Evolutionary conservation across 2,888 invertebrate genomes (phyloP).

Genomic region (Scaptomyza tumidula): DNA sequence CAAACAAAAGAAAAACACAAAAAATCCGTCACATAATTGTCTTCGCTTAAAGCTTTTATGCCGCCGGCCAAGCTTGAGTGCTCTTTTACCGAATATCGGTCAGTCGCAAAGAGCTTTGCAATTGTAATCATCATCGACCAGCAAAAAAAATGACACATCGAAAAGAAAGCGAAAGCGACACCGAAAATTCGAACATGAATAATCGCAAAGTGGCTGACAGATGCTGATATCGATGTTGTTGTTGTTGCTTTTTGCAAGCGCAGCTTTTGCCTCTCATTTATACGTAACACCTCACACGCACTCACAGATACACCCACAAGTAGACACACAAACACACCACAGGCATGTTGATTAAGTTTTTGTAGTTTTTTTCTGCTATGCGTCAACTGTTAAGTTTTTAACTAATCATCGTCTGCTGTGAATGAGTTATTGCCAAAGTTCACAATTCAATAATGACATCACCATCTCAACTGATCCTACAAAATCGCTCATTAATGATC

Average conservation of each 20-base stretch:
- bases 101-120: conserved; percentile 45
- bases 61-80: conserved; percentile 27
- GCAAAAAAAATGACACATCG: conserved; percentile 56
- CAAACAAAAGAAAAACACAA: conserved; percentile 41
- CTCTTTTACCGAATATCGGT: conserved; percentile 51
- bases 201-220: conserved; percentile 40
- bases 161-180: conserved; percentile 62
- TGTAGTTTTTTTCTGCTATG: conserved; percentile 26
- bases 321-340: background rate
- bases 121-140: conserved; percentile 64
- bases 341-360: background rate
- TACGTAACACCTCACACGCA: conserved; percentile 33
- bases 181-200: conserved; percentile 45
- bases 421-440: conserved; percentile 57
- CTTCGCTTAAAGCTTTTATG: conserved; percentile 51
- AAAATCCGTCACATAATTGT: conserved; percentile 63
- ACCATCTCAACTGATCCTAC: conserved; percentile 42
- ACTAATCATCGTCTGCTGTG: conserved; percentile 51
- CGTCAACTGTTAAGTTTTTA: conserved; percentile 52
- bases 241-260: conserved; percentile 17
- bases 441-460: conserved; percentile 50
- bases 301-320: background rate
- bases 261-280: conserved; percentile 14
- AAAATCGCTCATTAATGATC: conserved; percentile 44
- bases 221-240: conserved; percentile 11